A percentile compares a stretch with the other conserved stretches of the same genome.
phyloP scores from a whole-genome alignment of 2,888 invertebrate species.

The Escarpia spicata region DNA sequence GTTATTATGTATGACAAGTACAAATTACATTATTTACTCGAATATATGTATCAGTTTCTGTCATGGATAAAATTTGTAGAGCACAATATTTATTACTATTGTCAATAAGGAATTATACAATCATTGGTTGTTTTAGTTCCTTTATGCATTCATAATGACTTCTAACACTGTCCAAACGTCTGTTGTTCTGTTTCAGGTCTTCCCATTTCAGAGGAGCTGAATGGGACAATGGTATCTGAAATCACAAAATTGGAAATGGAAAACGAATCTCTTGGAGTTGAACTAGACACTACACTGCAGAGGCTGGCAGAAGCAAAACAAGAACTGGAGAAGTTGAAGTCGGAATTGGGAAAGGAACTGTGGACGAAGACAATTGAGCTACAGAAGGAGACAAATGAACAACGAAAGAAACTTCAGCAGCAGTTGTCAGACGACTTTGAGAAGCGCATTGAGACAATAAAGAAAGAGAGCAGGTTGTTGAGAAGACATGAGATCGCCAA shows the following conservation, averaged over 20 bases:
- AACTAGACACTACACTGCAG: neutral
- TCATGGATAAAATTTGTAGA: no score
- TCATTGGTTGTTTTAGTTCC: neutral
- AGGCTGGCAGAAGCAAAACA: neutral
- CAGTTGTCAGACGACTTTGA: neutral
- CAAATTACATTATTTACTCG: no score
- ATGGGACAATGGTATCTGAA: neutral
- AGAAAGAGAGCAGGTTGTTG: neutral
- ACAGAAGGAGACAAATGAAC: neutral
- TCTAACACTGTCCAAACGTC: neutral
- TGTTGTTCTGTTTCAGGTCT: neutral
- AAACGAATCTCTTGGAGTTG: neutral
- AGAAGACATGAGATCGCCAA: neutral
- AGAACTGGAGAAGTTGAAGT: neutral
- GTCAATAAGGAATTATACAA: neutral
- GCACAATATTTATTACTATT: neutral
- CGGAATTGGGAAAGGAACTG: neutral
- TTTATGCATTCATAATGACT: no score
- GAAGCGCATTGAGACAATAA: neutral
- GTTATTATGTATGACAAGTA: no score
- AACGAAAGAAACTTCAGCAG: neutral
- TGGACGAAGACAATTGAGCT: neutral
- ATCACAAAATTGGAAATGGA: constrained; percentile 13
- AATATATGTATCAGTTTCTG: no score
- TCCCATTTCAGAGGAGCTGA: constrained; percentile 13